Conservation (phyloP, 2,888 invertebrate genomes). For the Hyalella azteca region DNA sequence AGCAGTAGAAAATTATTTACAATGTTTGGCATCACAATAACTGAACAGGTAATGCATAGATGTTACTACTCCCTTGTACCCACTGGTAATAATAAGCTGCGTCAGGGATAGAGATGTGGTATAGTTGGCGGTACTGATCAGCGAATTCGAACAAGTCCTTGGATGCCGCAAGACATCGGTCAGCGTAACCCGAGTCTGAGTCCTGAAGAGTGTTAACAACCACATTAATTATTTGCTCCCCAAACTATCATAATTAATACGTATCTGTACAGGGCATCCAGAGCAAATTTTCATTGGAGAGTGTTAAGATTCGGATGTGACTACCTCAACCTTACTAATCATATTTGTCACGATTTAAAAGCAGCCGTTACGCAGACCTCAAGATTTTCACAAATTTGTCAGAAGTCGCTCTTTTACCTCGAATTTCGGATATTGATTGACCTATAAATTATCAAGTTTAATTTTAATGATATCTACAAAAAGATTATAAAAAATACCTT, state of each 20-base stretch:
- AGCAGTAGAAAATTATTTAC: background rate
- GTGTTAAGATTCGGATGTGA: background rate
- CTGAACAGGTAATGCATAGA: background rate
- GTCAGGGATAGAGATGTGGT: slow-evolving; percentile 59
- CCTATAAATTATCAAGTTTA: background rate
- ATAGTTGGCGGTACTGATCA: slow-evolving; percentile 56
- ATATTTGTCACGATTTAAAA: background rate
- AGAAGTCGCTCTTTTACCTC: too few species aligned
- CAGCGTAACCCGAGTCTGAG: slow-evolving; percentile 59
- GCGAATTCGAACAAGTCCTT: slow-evolving; percentile 59
- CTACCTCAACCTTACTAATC: background rate
- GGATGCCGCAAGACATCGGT: slow-evolving; percentile 56
- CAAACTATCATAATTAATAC: background rate
- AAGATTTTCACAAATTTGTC: too few species aligned
- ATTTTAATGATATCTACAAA: background rate
- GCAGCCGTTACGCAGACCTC: too few species aligned
- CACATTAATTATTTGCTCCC: background rate
- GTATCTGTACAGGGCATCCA: background rate
- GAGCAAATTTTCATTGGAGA: background rate
- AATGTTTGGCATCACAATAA: background rate
- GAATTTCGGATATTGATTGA: too few species aligned
- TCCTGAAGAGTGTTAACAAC: slow-evolving; percentile 34
- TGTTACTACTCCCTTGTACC: slow-evolving; percentile 48
- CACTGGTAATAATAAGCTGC: slow-evolving; percentile 59
- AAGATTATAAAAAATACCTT: background rate